A percentile compares a stretch with the other conserved stretches of the same genome.
phyloP scores from a whole-genome alignment of 2,113 vertebrate genomes.

The Chaetura pelagica region DNA sequence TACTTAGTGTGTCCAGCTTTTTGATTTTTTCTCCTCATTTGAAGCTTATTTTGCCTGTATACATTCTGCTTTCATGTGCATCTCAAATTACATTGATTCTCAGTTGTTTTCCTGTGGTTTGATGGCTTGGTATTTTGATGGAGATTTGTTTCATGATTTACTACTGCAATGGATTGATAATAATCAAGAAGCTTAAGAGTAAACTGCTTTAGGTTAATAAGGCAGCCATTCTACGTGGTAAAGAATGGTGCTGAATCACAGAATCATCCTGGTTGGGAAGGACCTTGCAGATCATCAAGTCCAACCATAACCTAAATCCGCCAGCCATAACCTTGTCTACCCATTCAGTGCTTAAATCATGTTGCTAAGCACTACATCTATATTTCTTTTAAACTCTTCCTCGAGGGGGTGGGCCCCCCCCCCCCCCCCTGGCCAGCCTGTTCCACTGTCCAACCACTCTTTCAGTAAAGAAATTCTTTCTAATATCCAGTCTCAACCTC shows the following conservation, averaged over 20 bases:
- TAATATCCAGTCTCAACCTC: no score
- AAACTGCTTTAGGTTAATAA: background rate
- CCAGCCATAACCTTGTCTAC: no score
- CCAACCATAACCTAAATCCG: no score
- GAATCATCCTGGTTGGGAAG: no score
- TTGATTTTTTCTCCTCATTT: background rate
- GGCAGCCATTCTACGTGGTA: background rate
- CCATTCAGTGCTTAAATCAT: no score
- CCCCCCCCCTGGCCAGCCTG: no score
- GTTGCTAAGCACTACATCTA: no score
- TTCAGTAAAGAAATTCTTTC: no score
- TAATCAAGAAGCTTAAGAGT: background rate
- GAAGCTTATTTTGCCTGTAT: background rate
- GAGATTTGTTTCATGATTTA: background rate
- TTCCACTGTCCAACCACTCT: no score
- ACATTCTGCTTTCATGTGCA: background rate
- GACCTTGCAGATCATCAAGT: no score
- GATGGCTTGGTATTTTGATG: background rate
- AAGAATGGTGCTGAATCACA: background rate
- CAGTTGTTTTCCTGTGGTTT: rapidly evolving
- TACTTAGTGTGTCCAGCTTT: background rate
- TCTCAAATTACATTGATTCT: background rate
- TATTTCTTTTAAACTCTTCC: no score
- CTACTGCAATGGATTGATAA: background rate
- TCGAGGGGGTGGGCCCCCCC: no score